A percentile compares a stretch with the other conserved stretches of the same genome.
phyloP scores from a whole-genome alignment of 2,888 invertebrate genomes.

The Megastigmus dorsalis region DNA sequence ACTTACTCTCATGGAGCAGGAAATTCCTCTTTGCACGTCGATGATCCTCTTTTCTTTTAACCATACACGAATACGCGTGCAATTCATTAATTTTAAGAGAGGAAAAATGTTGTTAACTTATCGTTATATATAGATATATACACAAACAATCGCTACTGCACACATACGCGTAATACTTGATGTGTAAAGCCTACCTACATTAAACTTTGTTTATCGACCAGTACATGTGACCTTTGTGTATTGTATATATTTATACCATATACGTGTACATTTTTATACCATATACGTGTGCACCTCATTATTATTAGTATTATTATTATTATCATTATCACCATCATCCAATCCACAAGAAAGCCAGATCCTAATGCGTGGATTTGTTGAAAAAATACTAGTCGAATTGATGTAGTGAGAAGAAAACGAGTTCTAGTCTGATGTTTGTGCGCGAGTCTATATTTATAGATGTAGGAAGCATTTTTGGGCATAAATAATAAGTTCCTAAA shows the following conservation, averaged over 20 bases:
- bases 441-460: constrained; percentile 10
- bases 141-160: constrained; percentile 30
- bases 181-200: neutral
- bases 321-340: too few relatives aligned
- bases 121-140: constrained; percentile 29
- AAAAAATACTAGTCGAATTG: too few relatives aligned
- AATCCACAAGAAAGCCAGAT: constrained; percentile 51
- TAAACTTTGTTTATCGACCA: constrained; percentile 6
- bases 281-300: constrained; percentile 29
- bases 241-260: constrained; percentile 1
- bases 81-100: constrained; percentile 25
- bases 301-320: constrained; percentile 36
- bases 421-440: constrained; percentile 1
- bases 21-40: constrained; percentile 27
- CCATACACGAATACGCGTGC: constrained; percentile 2
- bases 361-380: constrained; percentile 46
- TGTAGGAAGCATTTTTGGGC: neutral
- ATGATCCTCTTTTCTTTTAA: constrained; percentile 3
- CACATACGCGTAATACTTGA: constrained; percentile 25
- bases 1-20: too few relatives aligned
- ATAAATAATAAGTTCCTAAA: neutral
- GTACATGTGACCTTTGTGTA: neutral
- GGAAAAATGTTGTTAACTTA: constrained; percentile 6
- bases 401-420: neutral
- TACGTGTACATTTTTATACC: neutral